phyloP scores from a whole-genome alignment of 2,113 vertebrate genomes.

The Barbus barbus region DNA sequence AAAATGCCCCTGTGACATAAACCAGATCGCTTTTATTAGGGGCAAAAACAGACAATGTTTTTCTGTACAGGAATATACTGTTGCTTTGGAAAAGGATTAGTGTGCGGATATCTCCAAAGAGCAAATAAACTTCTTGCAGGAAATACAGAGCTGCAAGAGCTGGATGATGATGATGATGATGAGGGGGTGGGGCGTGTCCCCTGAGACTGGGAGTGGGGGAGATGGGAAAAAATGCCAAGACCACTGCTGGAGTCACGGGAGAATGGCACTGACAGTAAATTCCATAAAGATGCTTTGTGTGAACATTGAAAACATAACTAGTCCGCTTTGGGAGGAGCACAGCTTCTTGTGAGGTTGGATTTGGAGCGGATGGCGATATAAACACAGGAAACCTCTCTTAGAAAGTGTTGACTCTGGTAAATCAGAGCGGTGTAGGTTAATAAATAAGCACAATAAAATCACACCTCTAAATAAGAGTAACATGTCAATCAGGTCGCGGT shows the following conservation, averaged over 20 bases:
- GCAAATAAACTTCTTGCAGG: slow-evolving; percentile 30
- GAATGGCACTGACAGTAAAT: slow-evolving; percentile 30
- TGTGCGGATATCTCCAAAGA: slow-evolving; percentile 58
- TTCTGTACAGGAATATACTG: slow-evolving; percentile 78
- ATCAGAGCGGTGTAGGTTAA: slow-evolving; percentile 51
- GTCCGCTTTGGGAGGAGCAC: neutral
- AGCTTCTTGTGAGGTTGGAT: slow-evolving; percentile 28
- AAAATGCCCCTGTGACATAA: slow-evolving; percentile 84
- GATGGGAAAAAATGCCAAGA: neutral
- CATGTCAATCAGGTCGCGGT: slow-evolving; percentile 69
- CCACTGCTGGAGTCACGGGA: neutral
- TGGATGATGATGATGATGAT: neutral
- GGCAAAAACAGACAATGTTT: slow-evolving; percentile 77
- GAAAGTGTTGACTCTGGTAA: slow-evolving; percentile 56
- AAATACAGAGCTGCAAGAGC: slow-evolving; percentile 37
- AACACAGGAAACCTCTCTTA: neutral
- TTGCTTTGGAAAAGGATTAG: slow-evolving; percentile 72
- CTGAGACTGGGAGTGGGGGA: neutral
- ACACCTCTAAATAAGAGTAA: slow-evolving; percentile 59
- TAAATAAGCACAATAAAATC: slow-evolving; percentile 58
- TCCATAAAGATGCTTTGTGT: slow-evolving; percentile 2
- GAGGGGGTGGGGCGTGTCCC: neutral
- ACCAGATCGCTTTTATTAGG: slow-evolving; percentile 84
- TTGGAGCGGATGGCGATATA: neutral
- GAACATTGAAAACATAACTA: neutral